A percentile compares a stretch with the other conserved stretches of the same genome.
phyloP scores from a whole-genome alignment of 1,140 invertebrate species.

The Ceratosolen fusciceps region DNA sequence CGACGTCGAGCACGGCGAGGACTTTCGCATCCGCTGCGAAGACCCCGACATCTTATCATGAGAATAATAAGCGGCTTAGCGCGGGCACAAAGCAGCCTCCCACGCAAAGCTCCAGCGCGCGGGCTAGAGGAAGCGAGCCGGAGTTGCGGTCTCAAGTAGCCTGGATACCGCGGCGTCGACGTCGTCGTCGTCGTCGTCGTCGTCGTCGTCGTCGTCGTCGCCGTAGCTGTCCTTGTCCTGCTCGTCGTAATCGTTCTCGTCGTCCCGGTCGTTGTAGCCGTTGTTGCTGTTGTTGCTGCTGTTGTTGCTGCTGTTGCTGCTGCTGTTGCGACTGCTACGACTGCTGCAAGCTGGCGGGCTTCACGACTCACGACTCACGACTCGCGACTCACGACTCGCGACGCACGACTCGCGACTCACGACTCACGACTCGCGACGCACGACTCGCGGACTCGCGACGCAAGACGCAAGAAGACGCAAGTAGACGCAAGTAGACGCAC shows the following conservation, averaged over 20 bases:
- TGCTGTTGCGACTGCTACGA: no score
- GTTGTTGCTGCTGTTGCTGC: no score
- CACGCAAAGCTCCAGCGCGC: not conserved
- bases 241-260: no score
- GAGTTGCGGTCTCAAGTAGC: not conserved
- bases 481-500: no score
- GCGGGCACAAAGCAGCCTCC: constrained; percentile 14
- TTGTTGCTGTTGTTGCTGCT: no score
- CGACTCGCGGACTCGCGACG: not conserved
- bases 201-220: no score
- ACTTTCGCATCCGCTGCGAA: constrained; percentile 76
- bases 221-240: no score
- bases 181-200: no score
- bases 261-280: no score
- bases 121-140: not conserved
- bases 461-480: not conserved
- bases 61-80: not conserved
- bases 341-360: not conserved
- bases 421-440: not conserved
- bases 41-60: constrained; percentile 73
- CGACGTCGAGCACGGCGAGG: constrained; percentile 77
- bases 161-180: not conserved
- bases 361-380: not conserved
- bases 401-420: not conserved
- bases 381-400: not conserved